phyloP scores from a whole-genome alignment of 2,888 invertebrate species.

The Diplazon laetatorius region DNA sequence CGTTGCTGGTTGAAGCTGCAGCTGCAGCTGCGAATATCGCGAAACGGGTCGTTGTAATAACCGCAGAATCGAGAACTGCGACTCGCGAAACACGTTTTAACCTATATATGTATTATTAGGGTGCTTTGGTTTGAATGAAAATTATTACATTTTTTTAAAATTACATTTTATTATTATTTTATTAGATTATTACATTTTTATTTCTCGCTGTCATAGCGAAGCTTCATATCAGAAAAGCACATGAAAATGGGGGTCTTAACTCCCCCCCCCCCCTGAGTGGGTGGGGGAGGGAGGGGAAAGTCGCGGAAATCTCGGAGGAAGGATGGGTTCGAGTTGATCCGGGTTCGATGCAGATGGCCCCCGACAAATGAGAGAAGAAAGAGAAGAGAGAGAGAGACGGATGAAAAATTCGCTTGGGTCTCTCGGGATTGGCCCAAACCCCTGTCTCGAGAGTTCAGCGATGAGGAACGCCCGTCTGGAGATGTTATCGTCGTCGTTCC shows the following conservation, averaged over 20 bases:
- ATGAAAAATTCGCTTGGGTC: slow-evolving; percentile 23
- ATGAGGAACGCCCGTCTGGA: slow-evolving; percentile 70
- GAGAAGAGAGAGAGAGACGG: slow-evolving; percentile 14
- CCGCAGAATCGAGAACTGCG: slow-evolving; percentile 52
- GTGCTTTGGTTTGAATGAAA: no score
- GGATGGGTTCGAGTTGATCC: no score
- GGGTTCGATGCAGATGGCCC: background rate
- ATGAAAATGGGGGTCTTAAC: no score
- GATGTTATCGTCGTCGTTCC: slow-evolving; percentile 67
- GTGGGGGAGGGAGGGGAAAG: no score
- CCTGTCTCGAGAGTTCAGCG: slow-evolving; percentile 55
- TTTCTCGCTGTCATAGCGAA: no score
- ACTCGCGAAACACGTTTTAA: slow-evolving; percentile 36
- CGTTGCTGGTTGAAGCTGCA: slow-evolving; percentile 39
- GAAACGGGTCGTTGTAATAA: slow-evolving; percentile 64
- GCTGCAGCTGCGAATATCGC: slow-evolving; percentile 42
- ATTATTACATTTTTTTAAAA: no score
- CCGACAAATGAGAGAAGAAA: slow-evolving; percentile 10
- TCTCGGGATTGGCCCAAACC: slow-evolving; percentile 10
- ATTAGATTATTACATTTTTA: no score
- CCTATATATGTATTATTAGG: background rate
- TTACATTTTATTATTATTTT: no score
- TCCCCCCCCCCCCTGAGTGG: no score
- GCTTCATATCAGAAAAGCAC: no score
- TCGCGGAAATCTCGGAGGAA: no score